phyloP scores from a whole-genome alignment of 1,140 invertebrate genomes.

The Diachasma alloeum region DNA sequence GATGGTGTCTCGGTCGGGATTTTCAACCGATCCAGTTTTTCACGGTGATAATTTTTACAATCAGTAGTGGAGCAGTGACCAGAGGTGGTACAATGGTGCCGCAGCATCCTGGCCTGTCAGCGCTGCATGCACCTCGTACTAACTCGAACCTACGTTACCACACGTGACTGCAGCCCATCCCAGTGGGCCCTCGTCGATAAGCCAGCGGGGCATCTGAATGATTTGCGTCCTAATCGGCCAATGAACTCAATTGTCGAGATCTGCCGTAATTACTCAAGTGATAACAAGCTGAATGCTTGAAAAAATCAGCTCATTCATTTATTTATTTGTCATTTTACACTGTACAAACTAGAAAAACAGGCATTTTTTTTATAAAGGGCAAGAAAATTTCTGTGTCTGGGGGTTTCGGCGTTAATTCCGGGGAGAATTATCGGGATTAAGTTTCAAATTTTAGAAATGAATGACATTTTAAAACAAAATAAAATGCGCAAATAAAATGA shows the following conservation, averaged over 20 bases:
- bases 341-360: too few relatives aligned
- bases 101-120: slow-evolving; percentile 39
- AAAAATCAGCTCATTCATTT: background rate
- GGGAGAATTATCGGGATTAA: too few relatives aligned
- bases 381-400: too few relatives aligned
- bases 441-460: too few relatives aligned
- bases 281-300: too few relatives aligned
- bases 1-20: slow-evolving; percentile 45
- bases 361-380: too few relatives aligned
- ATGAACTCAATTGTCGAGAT: slow-evolving; percentile 40
- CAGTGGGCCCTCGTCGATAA: slow-evolving; percentile 31
- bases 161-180: slow-evolving; percentile 56
- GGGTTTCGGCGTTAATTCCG: too few relatives aligned
- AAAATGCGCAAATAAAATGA: too few relatives aligned
- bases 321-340: background rate
- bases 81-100: slow-evolving; percentile 34
- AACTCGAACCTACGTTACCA: slow-evolving; percentile 51
- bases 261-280: background rate
- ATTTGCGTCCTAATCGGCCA: slow-evolving; percentile 57
- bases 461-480: too few relatives aligned
- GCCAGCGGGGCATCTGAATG: slow-evolving; percentile 54
- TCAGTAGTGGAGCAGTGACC: background rate
- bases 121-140: slow-evolving; percentile 40
- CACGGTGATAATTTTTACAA: background rate
- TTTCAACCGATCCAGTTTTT: slow-evolving; percentile 32